Conservation (phyloP, 2,888 invertebrate species). For the Corbicula japonica region DNA sequence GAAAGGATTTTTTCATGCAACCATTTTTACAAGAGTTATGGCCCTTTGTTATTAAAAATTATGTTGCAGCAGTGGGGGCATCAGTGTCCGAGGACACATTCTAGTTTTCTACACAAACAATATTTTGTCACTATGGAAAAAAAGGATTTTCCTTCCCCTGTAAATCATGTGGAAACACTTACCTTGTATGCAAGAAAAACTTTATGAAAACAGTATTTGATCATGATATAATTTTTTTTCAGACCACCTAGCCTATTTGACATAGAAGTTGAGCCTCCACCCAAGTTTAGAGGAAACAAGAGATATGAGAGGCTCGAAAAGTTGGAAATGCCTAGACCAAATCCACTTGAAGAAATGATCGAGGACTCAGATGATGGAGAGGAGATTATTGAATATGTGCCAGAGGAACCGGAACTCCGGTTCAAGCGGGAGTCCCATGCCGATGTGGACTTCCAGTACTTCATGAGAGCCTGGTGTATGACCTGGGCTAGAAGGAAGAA, state of each 20-base stretch:
- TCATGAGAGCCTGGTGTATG: constrained; percentile 68
- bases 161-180: too few relatives aligned
- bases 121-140: too few relatives aligned
- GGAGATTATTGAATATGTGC: constrained; percentile 54
- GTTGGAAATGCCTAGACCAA: neutral
- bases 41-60: too few relatives aligned
- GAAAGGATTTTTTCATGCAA: too few relatives aligned
- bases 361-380: constrained; percentile 59
- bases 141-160: too few relatives aligned
- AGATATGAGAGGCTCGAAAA: constrained; percentile 1
- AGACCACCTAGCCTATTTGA: constrained; percentile 58
- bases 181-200: too few relatives aligned
- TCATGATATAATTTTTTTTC: constrained; percentile 12
- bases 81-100: too few relatives aligned
- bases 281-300: constrained; percentile 37
- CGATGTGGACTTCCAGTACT: constrained; percentile 57
- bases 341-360: constrained; percentile 23
- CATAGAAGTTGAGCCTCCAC: constrained; percentile 17
- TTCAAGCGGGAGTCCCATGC: constrained; percentile 39
- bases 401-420: constrained; percentile 46
- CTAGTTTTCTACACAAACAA: too few relatives aligned
- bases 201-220: too few relatives aligned
- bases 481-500: constrained; percentile 75
- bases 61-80: too few relatives aligned
- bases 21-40: too few relatives aligned